These are phyloP conservation scores for Cheumatopsyche charites DNA, from an alignment of 1,140 invertebrate genomes.

Conservation along the genomic window DNA sequence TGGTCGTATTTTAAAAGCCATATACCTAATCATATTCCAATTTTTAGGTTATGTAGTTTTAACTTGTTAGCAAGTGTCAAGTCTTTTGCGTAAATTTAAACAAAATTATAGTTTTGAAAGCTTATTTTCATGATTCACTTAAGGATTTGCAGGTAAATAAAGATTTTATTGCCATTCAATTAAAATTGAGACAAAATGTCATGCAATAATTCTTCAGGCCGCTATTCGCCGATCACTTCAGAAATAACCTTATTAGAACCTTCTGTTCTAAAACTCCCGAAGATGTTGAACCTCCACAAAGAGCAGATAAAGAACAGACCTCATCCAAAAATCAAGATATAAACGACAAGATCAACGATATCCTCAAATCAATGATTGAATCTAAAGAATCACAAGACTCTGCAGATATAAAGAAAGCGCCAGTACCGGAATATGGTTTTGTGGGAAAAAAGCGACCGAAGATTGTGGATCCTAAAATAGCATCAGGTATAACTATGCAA, in stretches of 20 bases:
- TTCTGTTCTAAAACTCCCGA: slow-evolving; percentile 17
- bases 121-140: slow-evolving; percentile 18
- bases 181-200: neutral
- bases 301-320: neutral
- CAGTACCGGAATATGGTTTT: slow-evolving; percentile 48
- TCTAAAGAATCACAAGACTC: slow-evolving; percentile 54
- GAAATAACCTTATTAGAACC: neutral
- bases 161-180: neutral
- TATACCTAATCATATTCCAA: too few relatives aligned
- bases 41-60: too few relatives aligned
- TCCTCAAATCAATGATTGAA: slow-evolving; percentile 57
- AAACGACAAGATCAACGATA: slow-evolving; percentile 57
- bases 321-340: neutral
- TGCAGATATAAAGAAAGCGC: slow-evolving; percentile 51
- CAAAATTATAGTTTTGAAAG: too few relatives aligned
- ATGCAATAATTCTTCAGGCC: neutral
- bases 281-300: slow-evolving; percentile 18
- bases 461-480: neutral
- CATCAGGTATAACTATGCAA: slow-evolving; percentile 19
- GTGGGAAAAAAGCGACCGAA: slow-evolving; percentile 54
- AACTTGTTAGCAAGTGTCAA: too few relatives aligned
- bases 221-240: neutral
- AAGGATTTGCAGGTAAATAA: neutral
- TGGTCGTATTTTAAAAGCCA: too few relatives aligned
- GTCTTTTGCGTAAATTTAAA: too few relatives aligned